Evolutionary conservation across 2,797 vertebrate genomes (phyloP).

Genomic region (Thripadectes ignobilis): DNA sequence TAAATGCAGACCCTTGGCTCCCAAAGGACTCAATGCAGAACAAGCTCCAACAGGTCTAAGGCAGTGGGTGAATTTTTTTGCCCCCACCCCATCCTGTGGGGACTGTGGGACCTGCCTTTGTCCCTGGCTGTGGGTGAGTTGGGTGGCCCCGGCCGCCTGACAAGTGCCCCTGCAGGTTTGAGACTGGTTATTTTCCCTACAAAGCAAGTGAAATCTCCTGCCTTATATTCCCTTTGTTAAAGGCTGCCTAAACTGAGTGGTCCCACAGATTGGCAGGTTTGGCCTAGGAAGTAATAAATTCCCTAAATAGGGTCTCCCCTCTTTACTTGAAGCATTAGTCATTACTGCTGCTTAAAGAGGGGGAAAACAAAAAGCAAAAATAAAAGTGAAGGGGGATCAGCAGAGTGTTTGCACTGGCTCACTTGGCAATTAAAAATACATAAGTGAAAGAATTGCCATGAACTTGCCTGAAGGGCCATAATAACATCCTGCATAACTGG

Average conservation of each 20-base stretch:
- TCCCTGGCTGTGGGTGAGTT: background rate
- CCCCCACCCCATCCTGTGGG: background rate
- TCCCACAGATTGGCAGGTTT: background rate
- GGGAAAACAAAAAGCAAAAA: accelerated
- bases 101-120: background rate
- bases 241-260: background rate
- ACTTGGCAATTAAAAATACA: constrained; percentile 18
- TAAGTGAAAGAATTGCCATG: constrained; percentile 26
- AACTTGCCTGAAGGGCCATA: constrained; percentile 26
- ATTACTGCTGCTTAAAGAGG: background rate
- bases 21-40: background rate
- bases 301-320: background rate
- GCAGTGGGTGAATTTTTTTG: background rate
- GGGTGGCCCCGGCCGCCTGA: accelerated
- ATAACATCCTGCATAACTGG: background rate
- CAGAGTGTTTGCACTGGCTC: background rate
- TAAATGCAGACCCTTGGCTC: background rate
- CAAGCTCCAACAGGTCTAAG: background rate
- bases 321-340: background rate
- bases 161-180: background rate
- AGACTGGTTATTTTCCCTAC: background rate
- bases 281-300: background rate
- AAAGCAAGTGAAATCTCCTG: background rate
- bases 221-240: background rate
- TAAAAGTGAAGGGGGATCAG: background rate